phyloP scores from a whole-genome alignment of 2,888 invertebrate species.

The Phania funesta region DNA sequence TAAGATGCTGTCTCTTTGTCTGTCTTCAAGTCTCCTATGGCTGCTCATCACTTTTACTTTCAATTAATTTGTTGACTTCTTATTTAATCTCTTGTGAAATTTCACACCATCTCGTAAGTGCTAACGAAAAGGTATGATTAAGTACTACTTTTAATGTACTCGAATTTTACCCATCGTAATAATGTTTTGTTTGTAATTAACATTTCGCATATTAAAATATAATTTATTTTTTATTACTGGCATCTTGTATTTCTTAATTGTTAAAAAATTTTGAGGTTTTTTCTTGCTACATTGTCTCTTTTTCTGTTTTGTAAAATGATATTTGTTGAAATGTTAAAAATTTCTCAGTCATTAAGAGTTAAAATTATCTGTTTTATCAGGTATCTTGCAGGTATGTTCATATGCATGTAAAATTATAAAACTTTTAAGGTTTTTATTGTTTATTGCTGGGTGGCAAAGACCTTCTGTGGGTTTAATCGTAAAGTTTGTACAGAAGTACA shows the following conservation, averaged over 20 bases:
- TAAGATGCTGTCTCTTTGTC: slow-evolving; percentile 8
- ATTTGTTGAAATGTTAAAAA: background rate
- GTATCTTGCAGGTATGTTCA: no score
- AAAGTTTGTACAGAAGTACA: no score
- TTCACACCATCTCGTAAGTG: slow-evolving; percentile 18
- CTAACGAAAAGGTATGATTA: background rate
- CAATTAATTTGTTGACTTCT: slow-evolving; percentile 23
- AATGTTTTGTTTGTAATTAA: slow-evolving; percentile 38
- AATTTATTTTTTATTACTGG: slow-evolving; percentile 43
- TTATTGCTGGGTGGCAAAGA: no score
- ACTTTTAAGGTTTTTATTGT: no score
- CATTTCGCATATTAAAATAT: slow-evolving; percentile 17
- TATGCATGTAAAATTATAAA: no score
- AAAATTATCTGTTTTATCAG: no score
- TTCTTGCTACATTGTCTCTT: background rate
- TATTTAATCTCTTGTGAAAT: slow-evolving; percentile 4
- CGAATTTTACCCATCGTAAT: background rate
- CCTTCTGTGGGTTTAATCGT: no score
- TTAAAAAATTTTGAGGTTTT: no score
- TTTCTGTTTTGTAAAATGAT: background rate
- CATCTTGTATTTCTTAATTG: no score
- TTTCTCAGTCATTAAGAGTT: background rate
- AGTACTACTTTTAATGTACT: background rate
- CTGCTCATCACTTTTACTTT: slow-evolving; percentile 44
- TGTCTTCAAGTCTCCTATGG: background rate